phyloP scores from a whole-genome alignment of 2,888 invertebrate genomes.

The Tetramorium bicarinatum region DNA sequence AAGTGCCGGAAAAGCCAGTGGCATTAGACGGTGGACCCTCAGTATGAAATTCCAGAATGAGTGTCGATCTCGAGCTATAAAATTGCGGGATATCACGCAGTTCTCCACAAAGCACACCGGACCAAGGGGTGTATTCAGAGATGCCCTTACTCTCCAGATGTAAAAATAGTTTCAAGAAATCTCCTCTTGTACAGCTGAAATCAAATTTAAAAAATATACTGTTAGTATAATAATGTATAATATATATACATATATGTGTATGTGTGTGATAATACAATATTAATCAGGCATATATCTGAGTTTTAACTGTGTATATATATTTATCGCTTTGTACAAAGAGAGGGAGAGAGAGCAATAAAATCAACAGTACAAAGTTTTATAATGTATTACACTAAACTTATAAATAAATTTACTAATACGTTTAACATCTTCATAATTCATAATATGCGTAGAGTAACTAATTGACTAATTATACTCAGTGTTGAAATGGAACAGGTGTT shows the following conservation, averaged over 20 bases:
- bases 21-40: constrained; percentile 87
- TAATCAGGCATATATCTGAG: background rate
- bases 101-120: constrained; percentile 91
- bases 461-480: constrained; percentile 72
- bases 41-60: constrained; percentile 92
- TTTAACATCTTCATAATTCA: constrained; percentile 11
- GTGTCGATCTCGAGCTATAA: constrained; percentile 92
- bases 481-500: constrained; percentile 76
- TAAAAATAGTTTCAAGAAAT: constrained; percentile 92
- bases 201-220: constrained; percentile 75
- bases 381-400: background rate
- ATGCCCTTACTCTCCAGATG: constrained; percentile 91
- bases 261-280: background rate
- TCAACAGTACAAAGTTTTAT: background rate
- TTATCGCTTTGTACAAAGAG: background rate
- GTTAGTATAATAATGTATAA: background rate
- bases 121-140: constrained; percentile 93
- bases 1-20: constrained; percentile 92
- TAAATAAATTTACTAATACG: background rate
- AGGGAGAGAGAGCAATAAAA: background rate
- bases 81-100: constrained; percentile 91
- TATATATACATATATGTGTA: too few relatives aligned
- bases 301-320: background rate
- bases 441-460: constrained; percentile 65
- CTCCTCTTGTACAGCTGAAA: constrained; percentile 92